Evolutionary conservation across 2,113 vertebrate genomes (phyloP).

Genomic region (Trichomycterus rosablanca): DNA sequence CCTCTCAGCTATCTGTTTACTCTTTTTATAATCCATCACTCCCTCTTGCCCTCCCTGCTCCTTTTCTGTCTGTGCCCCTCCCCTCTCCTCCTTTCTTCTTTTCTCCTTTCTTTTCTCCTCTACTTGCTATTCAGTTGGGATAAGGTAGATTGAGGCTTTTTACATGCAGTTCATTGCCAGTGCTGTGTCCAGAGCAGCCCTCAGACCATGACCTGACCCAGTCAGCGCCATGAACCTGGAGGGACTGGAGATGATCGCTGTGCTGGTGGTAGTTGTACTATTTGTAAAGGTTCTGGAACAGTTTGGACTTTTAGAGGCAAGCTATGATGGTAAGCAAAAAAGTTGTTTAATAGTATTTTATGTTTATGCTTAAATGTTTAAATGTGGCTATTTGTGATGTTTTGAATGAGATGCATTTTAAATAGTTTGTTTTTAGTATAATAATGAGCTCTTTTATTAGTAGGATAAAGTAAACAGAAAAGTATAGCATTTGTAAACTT

Average conservation of each 20-base stretch:
- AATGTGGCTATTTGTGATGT: too few species aligned
- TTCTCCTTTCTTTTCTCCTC: conserved; percentile 48
- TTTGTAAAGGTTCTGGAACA: conserved; percentile 96
- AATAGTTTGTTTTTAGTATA: too few species aligned
- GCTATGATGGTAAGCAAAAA: conserved; percentile 85
- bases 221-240: conserved; percentile 89
- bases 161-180: conserved; percentile 76
- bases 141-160: conserved; percentile 54
- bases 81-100: conserved; percentile 24
- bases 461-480: too few species aligned
- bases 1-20: conserved; percentile 21
- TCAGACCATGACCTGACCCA: conserved; percentile 75
- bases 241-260: conserved; percentile 96
- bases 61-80: conserved; percentile 17
- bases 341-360: conserved; percentile 35
- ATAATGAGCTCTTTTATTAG: too few species aligned
- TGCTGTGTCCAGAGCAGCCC: conserved; percentile 62
- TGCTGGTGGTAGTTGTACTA: conserved; percentile 89
- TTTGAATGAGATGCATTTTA: too few species aligned
- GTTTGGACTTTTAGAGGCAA: conserved; percentile 90
- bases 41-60: conserved; percentile 16
- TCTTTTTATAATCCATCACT: conserved; percentile 37
- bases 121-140: conserved; percentile 53
- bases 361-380: too few species aligned
- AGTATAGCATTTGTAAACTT: too few species aligned